Evolutionary conservation across 2,797 vertebrate genomes (phyloP), one percentile per base, ranked within the genome.

Genomic region (Pseudotriccus pelzelni): DNA sequence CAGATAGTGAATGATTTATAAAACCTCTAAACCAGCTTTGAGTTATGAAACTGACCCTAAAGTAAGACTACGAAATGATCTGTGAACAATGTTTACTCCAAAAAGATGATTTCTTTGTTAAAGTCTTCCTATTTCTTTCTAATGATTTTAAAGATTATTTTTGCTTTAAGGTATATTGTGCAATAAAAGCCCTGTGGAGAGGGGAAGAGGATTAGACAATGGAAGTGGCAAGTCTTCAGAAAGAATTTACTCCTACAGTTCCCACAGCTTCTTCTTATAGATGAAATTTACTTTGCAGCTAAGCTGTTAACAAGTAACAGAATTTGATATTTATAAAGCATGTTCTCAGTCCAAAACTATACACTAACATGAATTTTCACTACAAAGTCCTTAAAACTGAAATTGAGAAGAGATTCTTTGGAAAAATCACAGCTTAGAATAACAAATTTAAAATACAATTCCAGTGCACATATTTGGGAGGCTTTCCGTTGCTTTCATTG

Each of bases 31-130:
- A 94, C 28, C 50, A 72, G 70, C n/a, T 90, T 68, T 97, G 87
- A 93, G 96, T 92, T 98, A 96, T 93, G 97, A 98, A 97, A 95
- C 39, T 2, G 3, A 97, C 55, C 76, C 76, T 91, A 97, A 96
- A 97, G 94, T 97, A 82, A 96, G 47, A 82, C 28, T 80, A 80
- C 52, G 63, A 64, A 85, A 81, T 79, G 2, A 91, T 56, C 11
- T 87, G 59, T 76, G 87, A 97, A 76, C 69, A 87, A 55, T 49
- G 7, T 47, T 91, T 91, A 66, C 84, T 89, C 58, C 25, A 72
- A 49, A 83, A 88, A 50, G 17, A 94, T 39, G 41, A 3, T 47
- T 56, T 52, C 62, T 80, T 84, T 80, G 22, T 78, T 62, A 56
- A 81, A 36, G 10, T 72, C 34, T 49, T 78, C 78, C 37, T 89